Conservation (phyloP, 2,888 invertebrate species). For the Netelia inedita region DNA sequence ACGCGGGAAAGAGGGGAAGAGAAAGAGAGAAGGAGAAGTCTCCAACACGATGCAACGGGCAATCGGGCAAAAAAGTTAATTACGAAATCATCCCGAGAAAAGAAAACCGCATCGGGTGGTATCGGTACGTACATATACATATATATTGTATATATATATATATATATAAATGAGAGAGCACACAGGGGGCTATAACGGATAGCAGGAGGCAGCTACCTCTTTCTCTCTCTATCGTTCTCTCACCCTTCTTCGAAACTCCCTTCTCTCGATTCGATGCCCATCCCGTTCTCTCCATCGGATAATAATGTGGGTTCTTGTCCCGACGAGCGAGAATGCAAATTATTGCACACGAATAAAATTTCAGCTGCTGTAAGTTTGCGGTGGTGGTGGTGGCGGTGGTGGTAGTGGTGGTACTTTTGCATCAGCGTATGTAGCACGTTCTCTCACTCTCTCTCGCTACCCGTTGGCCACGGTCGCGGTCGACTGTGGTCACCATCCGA, state of each 20-base stretch:
- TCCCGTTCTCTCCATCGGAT: constrained; percentile 75
- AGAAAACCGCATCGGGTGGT: constrained; percentile 72
- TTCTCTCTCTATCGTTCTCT: constrained; percentile 42
- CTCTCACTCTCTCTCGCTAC: constrained; percentile 4
- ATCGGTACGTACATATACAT: constrained; percentile 38
- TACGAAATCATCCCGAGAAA: constrained; percentile 79
- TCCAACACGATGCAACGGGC: constrained; percentile 50
- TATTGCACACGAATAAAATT: constrained; percentile 79
- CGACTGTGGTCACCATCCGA: constrained; percentile 70
- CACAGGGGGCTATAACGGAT: constrained; percentile 5
- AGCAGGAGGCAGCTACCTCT: constrained; percentile 23
- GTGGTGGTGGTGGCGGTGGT: constrained; percentile 52
- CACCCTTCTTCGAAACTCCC: constrained; percentile 48
- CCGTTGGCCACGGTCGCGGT: constrained; percentile 31
- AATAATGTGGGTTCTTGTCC: constrained; percentile 82
- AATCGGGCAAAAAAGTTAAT: constrained; percentile 80
- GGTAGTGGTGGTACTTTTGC: constrained; percentile 45
- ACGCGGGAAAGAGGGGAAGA: constrained; percentile 32
- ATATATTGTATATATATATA: constrained; percentile 48
- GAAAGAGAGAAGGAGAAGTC: constrained; percentile 32
- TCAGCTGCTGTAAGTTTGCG: constrained; percentile 74
- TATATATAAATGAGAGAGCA: constrained; percentile 34
- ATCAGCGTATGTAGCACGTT: constrained; percentile 26
- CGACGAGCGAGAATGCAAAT: constrained; percentile 82
- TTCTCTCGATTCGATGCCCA: constrained; percentile 76